Evolutionary conservation across 2,888 invertebrate species (phyloP).

Genomic region (Drosophila formosana): DNA sequence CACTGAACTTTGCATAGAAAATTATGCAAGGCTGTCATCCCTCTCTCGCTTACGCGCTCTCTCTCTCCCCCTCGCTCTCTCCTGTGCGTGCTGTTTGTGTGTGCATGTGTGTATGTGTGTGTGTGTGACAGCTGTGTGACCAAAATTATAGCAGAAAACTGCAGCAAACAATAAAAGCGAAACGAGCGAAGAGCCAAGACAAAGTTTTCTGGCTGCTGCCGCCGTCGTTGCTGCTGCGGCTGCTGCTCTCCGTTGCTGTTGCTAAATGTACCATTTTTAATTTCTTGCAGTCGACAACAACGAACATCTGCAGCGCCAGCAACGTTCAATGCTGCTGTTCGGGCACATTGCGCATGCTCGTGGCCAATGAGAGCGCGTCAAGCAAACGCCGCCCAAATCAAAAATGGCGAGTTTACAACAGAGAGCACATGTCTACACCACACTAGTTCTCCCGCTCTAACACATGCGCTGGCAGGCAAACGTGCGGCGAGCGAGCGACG

Average conservation of each 20-base stretch:
- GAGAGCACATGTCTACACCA: constrained; percentile 49
- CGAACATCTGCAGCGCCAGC: constrained; percentile 70
- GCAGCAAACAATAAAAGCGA: constrained; percentile 72
- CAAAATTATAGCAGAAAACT: constrained; percentile 78
- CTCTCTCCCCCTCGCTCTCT: constrained; percentile 6
- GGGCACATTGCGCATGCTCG: constrained; percentile 76
- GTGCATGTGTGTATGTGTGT: constrained; percentile 58
- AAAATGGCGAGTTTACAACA: constrained; percentile 83
- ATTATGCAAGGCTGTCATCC: constrained; percentile 74
- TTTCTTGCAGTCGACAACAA: constrained; percentile 73
- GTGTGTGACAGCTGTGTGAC: constrained; percentile 81
- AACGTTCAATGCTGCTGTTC: constrained; percentile 29
- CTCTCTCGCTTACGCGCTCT: constrained; percentile 28
- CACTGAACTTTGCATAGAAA: constrained; percentile 82
- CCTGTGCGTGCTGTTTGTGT: constrained; percentile 47
- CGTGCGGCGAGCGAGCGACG: background rate
- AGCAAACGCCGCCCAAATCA: constrained; percentile 83
- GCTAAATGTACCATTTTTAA: constrained; percentile 80
- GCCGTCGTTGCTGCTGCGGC: constrained; percentile 27
- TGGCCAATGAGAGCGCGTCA: constrained; percentile 79
- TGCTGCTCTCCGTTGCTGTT: constrained; percentile 35
- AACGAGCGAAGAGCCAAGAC: constrained; percentile 60
- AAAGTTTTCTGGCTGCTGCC: constrained; percentile 67
- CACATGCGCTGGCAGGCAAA: constrained; percentile 19
- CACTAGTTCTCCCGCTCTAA: constrained; percentile 44